Base-by-base conservation (phyloP, 2,113 vertebrate species). In the Dasyornis broadbenti region DNA sequence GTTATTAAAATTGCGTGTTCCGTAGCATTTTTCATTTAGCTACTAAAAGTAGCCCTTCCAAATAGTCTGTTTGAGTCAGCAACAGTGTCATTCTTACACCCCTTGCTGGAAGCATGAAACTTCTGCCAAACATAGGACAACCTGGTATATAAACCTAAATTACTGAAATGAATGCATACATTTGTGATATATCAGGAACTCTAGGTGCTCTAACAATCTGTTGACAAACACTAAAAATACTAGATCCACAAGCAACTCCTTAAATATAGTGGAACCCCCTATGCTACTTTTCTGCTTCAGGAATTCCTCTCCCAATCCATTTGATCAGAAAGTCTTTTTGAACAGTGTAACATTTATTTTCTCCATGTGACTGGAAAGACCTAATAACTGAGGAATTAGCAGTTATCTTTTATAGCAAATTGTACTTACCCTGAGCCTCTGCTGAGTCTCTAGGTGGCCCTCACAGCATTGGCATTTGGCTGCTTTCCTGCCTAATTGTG, bases 31-130 rank as follows among this genome's bases (percentile, higher is more conserved):
- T 96, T 92, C 28, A 17, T 91, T 83, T 71, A 65, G 75, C 68
- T 87, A 81, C 82, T 83, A 71, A 87, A 76, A 95, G 64, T 88
- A 96, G 44, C n/a, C 68, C 37, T 95, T 96, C 77, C 59, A 75
- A 24, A 64, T 40, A 79, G 47, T 76, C 70, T 56, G 37, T 60
- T 66, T 44, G 66, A 78, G 70, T 63, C 2, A 2, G 49, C 30
- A 83, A 2, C 13, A 44, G 20, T 31, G 37, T 66, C 31, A 52
- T 53, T 87, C 70, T 77, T 88, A 49, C 10, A 39, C 7, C 28
- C 13, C 30, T 90, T 4, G 0, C 44, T 90, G 44, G 52, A 86
- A 73, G 52, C 30, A 54, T 39, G 54, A 49, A 59, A 47, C 73
- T 84, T 81, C 82, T 83, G 65, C 65, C 56, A 90, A 71, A 49